These are phyloP conservation scores for Leucosticte australis DNA, from an alignment of 2,113 vertebrate species.

Conservation along the genomic window DNA sequence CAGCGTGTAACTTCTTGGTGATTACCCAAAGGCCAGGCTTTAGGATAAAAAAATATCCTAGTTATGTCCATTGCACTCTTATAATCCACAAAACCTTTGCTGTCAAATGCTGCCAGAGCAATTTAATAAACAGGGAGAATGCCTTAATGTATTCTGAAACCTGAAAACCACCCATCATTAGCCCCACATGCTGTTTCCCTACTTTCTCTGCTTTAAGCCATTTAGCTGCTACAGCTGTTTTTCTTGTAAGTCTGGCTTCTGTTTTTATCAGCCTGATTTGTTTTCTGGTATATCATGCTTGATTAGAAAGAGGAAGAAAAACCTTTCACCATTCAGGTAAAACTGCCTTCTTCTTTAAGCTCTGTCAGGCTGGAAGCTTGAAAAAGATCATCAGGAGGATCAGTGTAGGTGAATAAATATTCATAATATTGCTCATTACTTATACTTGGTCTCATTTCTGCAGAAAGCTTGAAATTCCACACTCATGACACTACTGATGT, in stretches of 20 bases:
- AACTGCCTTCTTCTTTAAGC: conserved; percentile 9
- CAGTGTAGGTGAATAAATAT: conserved; percentile 48
- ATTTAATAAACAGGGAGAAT: conserved; percentile 60
- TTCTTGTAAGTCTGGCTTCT: conserved; percentile 46
- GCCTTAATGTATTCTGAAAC: conserved; percentile 66
- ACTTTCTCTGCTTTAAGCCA: conserved; percentile 57
- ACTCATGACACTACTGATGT: neutral
- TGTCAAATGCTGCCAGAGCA: conserved; percentile 62
- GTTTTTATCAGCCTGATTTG: conserved; percentile 62
- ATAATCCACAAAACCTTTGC: conserved; percentile 52
- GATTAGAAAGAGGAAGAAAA: conserved; percentile 55
- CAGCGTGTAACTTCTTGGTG: neutral
- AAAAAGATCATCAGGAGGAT: conserved; percentile 46
- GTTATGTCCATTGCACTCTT: conserved; percentile 45
- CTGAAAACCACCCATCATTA: conserved; percentile 64
- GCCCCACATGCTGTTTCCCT: conserved; percentile 54
- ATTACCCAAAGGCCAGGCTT: conserved; percentile 42
- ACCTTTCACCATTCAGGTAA: conserved; percentile 16
- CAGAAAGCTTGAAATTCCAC: neutral
- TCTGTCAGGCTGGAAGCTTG: neutral
- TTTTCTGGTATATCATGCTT: conserved; percentile 40
- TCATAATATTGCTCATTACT: conserved; percentile 55
- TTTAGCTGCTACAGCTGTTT: conserved; percentile 64
- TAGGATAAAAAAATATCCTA: neutral
- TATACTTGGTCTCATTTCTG: conserved; percentile 27